phyloP scores from a whole-genome alignment of 2,797 vertebrate genomes.

The Carduelis carduelis region DNA sequence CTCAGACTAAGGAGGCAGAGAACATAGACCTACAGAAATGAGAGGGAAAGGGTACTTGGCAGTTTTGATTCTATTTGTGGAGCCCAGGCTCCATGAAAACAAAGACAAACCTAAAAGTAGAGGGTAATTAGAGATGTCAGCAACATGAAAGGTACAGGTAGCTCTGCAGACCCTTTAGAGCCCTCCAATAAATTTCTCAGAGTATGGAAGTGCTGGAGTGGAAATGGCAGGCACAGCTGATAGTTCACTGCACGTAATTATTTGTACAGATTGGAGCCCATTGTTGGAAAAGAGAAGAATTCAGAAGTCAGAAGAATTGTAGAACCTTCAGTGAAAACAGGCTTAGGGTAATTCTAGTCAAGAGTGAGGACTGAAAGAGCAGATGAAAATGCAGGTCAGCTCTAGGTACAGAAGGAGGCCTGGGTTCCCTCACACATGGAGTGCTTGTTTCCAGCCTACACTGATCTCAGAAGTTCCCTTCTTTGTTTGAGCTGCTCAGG shows the following conservation, averaged over 20 bases:
- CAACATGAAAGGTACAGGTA: not conserved
- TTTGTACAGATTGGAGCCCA: not conserved
- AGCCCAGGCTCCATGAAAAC: not conserved
- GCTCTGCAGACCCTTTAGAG: not conserved
- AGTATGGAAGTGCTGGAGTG: not conserved
- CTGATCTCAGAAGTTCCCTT: not conserved
- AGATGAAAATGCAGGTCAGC: not conserved
- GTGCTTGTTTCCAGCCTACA: not conserved
- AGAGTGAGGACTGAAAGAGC: not conserved
- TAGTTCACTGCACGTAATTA: not conserved
- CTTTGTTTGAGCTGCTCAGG: not conserved
- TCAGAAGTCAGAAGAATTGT: not conserved
- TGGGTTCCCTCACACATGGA: not conserved
- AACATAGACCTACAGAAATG: accelerated
- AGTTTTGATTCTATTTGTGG: not conserved
- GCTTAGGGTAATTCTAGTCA: not conserved
- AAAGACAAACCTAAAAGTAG: not conserved
- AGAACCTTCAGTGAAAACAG: not conserved
- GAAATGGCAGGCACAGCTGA: not conserved
- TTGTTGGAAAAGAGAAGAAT: not conserved
- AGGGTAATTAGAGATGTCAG: not conserved
- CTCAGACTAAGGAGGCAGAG: not conserved
- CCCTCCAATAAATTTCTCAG: not conserved
- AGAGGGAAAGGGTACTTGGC: not conserved
- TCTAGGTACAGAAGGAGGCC: not conserved